Base-by-base conservation (phyloP, 2,113 vertebrate species). In the Cathartes aura region DNA sequence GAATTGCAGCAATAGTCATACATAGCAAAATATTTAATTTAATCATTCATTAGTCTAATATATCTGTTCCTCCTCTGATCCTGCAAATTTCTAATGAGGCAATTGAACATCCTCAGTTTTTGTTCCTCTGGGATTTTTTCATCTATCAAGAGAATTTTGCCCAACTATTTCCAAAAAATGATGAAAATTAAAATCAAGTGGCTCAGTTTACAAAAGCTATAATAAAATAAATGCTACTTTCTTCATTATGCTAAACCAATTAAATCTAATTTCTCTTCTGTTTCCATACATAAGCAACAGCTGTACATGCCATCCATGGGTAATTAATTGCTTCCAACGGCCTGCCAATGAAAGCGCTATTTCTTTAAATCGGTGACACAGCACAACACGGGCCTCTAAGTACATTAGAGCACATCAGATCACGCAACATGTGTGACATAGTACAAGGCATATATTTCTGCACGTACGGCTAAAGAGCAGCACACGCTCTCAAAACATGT, bases 231-330 rank as follows among this genome's bases (percentile, higher is more conserved):
- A 97, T 97, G 98, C 79, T 95, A 97, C 90, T 97, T 98, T 97
- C 93, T 97, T 98, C 95, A 96, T 98, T 98, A 98, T 97, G 95
- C 87, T 98, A 97, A 97, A 94, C 96, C 97, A 98, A 98, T 98
- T 98, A 98, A 97, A 98, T 96, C 84, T 98, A 98, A 98, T 98
- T 98, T 98, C 94, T 98, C 89, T 95, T 98, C 98, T 98, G 96
- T 98, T 98, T 98, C 95, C 97, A 98, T 98, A 98, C 96, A 98
- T 92, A 89, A 97, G 95, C 89, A 98, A 97, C 97, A 98, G 97
- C 98, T 98, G 97, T 98, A 98, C 96, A 91, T 94, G 95, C 95
- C 90, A 94, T 97, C 93, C 76, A 96, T 79, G 89, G 87, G 85
- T 97, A 98, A 98, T 98, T 98, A 98, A 98, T 96, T 98, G 94